Evolutionary conservation across 2,797 vertebrate species (phyloP).

Genomic region (Craterocephalus amniculus): DNA sequence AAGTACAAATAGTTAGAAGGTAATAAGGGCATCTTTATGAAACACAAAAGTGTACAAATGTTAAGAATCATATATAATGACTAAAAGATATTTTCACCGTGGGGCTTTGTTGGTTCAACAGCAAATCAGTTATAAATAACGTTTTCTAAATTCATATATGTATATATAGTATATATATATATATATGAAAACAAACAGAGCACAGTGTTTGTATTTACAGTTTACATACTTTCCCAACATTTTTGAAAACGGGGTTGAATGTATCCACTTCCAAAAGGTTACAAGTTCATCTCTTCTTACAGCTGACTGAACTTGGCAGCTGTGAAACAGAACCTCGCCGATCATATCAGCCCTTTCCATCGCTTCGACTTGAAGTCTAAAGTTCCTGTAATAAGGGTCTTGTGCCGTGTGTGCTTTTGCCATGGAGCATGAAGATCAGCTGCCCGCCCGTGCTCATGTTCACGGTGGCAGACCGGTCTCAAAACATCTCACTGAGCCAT

Average conservation of each 20-base stretch:
- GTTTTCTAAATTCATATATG: too few relatives aligned
- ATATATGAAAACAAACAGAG: too few relatives aligned
- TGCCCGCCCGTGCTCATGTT: conserved; percentile 30
- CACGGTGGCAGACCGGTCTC: conserved; percentile 36
- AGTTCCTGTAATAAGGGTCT: conserved; percentile 45
- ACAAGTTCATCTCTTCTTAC: conserved; percentile 67
- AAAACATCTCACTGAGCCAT: conserved; percentile 51
- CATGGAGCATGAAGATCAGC: conserved; percentile 39
- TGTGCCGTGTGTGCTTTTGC: conserved; percentile 42
- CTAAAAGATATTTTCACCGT: too few relatives aligned
- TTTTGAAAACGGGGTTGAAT: background rate
- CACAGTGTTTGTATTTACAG: background rate
- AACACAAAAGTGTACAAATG: too few relatives aligned
- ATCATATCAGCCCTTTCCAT: conserved; percentile 52
- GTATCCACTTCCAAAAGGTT: conserved; percentile 51
- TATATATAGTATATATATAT: too few relatives aligned
- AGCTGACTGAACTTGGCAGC: conserved; percentile 60
- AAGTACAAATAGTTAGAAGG: too few relatives aligned
- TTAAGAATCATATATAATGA: too few relatives aligned
- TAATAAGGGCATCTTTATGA: too few relatives aligned
- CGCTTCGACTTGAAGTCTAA: conserved; percentile 43
- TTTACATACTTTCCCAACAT: background rate
- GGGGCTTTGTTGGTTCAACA: too few relatives aligned
- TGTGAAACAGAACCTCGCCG: conserved; percentile 54
- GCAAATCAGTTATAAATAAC: too few relatives aligned